Evolutionary conservation across 2,113 vertebrate species (phyloP).

Genomic region (Ptilorrhoa leucosticta): DNA sequence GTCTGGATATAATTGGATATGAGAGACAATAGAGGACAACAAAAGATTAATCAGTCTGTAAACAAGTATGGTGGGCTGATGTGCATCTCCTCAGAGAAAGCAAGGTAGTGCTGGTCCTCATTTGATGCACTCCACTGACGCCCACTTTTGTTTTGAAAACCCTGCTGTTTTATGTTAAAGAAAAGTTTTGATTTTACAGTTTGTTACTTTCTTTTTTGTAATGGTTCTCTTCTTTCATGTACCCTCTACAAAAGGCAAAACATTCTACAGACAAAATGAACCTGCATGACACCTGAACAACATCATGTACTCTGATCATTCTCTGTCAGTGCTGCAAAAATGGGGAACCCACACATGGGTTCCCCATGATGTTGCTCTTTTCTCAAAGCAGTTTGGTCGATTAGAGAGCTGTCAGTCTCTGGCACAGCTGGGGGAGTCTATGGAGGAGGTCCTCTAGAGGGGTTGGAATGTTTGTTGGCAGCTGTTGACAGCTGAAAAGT

Average conservation of each 20-base stretch:
- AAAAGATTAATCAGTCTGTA: background rate
- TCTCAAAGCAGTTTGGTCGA: background rate
- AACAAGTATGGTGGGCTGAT: background rate
- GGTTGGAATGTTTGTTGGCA: too few species aligned
- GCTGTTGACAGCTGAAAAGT: background rate
- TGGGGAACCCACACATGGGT: background rate
- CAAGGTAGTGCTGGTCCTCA: background rate
- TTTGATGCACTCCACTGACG: background rate
- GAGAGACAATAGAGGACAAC: background rate
- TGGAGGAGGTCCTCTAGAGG: background rate
- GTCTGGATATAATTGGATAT: background rate
- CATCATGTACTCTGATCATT: background rate
- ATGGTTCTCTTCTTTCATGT: background rate
- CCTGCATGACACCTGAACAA: background rate
- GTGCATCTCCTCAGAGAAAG: background rate
- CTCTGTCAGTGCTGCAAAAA: background rate
- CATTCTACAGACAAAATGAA: accelerated
- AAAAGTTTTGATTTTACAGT: background rate
- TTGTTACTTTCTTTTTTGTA: background rate
- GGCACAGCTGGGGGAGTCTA: background rate
- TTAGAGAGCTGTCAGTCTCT: background rate
- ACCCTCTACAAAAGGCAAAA: background rate
- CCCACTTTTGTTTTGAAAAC: background rate
- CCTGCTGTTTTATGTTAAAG: background rate
- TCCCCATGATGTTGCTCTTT: background rate